Percentiles rank a stretch among this genome's conserved stretches.
phyloP scores from a whole-genome alignment of 2,113 vertebrate species.

The Plecturocebus donacophilus region DNA sequence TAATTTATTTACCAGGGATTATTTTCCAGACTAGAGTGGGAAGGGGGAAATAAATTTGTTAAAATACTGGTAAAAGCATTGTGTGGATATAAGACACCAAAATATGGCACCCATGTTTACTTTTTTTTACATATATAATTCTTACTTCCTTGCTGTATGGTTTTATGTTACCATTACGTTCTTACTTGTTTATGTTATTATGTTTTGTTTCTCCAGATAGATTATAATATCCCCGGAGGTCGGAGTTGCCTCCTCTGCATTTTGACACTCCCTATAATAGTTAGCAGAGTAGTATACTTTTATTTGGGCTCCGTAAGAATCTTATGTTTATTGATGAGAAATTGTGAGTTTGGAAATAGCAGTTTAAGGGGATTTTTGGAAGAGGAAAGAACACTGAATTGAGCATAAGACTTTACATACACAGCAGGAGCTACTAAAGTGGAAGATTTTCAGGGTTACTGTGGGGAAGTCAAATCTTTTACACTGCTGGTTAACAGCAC shows the following conservation, averaged over 20 bases:
- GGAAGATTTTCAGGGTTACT: background rate
- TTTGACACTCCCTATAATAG: background rate
- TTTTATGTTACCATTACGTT: background rate
- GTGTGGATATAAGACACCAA: background rate
- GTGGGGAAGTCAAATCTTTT: background rate
- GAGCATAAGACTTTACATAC: background rate
- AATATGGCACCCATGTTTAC: background rate
- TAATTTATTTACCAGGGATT: background rate
- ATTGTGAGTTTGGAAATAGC: background rate
- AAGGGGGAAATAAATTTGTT: background rate
- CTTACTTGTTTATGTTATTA: background rate
- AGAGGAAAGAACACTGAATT: background rate
- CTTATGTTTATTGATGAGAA: background rate
- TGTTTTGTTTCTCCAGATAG: background rate
- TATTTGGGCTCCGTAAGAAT: background rate
- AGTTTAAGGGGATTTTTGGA: background rate
- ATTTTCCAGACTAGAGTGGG: background rate
- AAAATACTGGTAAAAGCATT: background rate
- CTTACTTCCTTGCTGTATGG: background rate
- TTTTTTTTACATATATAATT: background rate
- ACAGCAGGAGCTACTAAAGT: background rate
- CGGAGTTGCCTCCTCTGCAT: background rate
- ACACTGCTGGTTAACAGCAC: background rate
- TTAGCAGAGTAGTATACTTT: background rate
- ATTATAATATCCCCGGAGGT: background rate